Evolutionary conservation across 2,113 vertebrate species (phyloP).

Genomic region (Oryzias celebensis): DNA sequence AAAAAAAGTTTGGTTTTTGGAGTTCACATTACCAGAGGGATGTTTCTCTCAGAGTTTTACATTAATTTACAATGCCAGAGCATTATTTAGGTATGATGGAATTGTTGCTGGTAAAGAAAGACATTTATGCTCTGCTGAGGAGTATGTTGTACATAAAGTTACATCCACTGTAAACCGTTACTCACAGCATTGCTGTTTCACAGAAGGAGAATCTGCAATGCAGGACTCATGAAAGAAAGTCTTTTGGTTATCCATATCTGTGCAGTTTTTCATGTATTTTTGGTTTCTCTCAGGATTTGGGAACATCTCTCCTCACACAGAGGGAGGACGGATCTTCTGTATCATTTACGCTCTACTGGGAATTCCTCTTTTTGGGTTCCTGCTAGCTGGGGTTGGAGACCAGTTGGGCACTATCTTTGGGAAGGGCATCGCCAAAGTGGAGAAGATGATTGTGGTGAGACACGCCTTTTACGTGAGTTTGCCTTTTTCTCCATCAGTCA

Average conservation of each 20-base stretch:
- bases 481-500: not conserved
- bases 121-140: too few relatives aligned
- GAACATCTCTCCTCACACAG: slow-evolving; percentile 95
- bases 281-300: slow-evolving; percentile 86
- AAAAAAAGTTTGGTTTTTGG: not conserved
- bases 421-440: slow-evolving; percentile 95
- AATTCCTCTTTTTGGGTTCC: slow-evolving; percentile 96
- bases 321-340: slow-evolving; percentile 97
- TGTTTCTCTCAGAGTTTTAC: not conserved
- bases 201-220: too few relatives aligned
- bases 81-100: not conserved
- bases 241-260: not conserved
- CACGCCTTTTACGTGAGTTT: not conserved
- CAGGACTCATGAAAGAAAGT: too few relatives aligned
- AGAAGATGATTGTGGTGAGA: slow-evolving; percentile 96
- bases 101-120: too few relatives aligned
- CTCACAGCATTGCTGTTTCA: too few relatives aligned
- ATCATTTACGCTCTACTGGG: slow-evolving; percentile 97
- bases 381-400: slow-evolving; percentile 96
- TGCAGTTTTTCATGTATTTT: not conserved
- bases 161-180: too few relatives aligned
- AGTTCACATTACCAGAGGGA: not conserved
- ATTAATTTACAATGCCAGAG: not conserved
- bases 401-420: slow-evolving; percentile 97
- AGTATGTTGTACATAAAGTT: too few relatives aligned